A percentile compares a stretch with the other conserved stretches of the same genome.
Evolutionary conservation across 2,888 invertebrate genomes (phyloP).

Genomic region (Erpobdella octoculata): DNA sequence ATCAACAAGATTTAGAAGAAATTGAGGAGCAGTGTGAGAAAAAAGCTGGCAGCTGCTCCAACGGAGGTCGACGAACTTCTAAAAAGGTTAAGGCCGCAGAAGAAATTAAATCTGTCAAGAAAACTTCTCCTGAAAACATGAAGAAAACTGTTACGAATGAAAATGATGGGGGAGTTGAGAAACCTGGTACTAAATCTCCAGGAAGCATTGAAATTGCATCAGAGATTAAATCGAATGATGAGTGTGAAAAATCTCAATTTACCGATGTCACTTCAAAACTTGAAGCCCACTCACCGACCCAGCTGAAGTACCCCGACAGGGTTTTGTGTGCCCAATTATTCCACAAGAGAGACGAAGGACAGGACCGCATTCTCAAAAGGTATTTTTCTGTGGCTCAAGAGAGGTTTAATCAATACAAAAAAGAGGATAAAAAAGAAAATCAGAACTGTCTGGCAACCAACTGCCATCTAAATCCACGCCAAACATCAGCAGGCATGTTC

Average conservation of each 20-base stretch:
- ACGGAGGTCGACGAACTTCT: neutral
- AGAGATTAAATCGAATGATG: neutral
- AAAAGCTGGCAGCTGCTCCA: no score
- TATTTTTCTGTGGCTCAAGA: slow-evolving; percentile 64
- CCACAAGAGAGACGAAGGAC: slow-evolving; percentile 63
- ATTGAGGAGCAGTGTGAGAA: neutral
- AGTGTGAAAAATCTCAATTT: neutral
- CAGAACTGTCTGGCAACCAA: neutral
- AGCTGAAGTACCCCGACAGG: slow-evolving; percentile 39
- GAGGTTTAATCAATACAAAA: slow-evolving; percentile 51
- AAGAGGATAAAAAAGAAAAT: slow-evolving; percentile 40
- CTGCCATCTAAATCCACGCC: slow-evolving; percentile 6
- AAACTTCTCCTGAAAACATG: neutral
- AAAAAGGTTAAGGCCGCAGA: neutral
- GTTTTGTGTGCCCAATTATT: slow-evolving; percentile 65
- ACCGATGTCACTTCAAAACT: neutral
- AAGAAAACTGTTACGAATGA: neutral
- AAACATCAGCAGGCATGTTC: neutral
- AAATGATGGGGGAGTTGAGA: neutral
- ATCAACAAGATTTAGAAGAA: slow-evolving; percentile 9
- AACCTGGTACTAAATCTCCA: neutral
- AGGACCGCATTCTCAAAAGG: slow-evolving; percentile 72
- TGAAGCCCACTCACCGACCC: neutral
- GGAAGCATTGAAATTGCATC: neutral
- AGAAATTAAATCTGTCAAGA: neutral